phyloP scores from a whole-genome alignment of 2,113 vertebrate species.

The Archilochus colubris region DNA sequence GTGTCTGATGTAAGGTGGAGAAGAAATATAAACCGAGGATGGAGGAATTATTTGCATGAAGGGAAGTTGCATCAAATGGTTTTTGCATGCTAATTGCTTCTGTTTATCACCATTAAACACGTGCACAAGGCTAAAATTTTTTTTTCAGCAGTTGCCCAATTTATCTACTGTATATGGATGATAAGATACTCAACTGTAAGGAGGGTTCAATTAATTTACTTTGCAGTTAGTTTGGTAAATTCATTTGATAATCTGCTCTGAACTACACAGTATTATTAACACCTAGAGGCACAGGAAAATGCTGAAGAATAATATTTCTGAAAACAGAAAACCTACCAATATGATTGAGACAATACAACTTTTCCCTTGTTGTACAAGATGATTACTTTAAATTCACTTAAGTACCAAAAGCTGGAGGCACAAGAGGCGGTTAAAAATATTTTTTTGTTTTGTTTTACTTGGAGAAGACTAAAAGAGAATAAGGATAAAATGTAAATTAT shows the following conservation, averaged over 20 bases:
- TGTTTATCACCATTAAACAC: constrained; percentile 34
- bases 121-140: not conserved
- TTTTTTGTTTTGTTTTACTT: not conserved
- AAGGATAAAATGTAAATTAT: not conserved
- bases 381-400: constrained; percentile 12
- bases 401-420: not conserved
- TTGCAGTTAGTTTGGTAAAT: constrained; percentile 28
- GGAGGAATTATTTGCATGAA: not conserved
- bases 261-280: not conserved
- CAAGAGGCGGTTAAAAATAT: not conserved
- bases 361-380: not conserved
- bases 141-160: not conserved
- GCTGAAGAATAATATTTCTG: not conserved
- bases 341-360: not conserved
- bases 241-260: not conserved
- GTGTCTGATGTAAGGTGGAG: not conserved
- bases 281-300: constrained; percentile 18
- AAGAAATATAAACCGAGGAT: not conserved
- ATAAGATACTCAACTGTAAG: constrained; percentile 22
- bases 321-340: constrained; percentile 23
- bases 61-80: not conserved
- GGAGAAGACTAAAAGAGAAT: not conserved
- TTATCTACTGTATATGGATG: not conserved
- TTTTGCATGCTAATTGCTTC: not conserved
- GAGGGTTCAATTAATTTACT: constrained; percentile 41